A percentile compares a stretch with the other conserved stretches of the same genome.
Evolutionary conservation across 2,888 invertebrate genomes (phyloP).

Genomic region (Campoplex nolae): DNA sequence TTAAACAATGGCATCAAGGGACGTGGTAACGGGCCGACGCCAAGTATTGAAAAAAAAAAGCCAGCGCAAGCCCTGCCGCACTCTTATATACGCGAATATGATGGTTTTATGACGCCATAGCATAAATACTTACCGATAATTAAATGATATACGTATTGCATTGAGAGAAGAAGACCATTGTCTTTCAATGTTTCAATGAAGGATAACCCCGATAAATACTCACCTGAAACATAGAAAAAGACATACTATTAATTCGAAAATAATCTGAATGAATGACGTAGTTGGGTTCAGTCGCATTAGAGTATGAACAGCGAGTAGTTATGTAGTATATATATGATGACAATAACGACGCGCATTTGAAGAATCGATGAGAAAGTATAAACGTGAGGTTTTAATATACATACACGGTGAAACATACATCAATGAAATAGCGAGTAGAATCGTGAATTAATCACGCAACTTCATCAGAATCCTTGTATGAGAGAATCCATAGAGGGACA

Average conservation of each 20-base stretch:
- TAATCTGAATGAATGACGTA: background rate
- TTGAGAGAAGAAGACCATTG: background rate
- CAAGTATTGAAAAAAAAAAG: no score
- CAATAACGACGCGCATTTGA: constrained; percentile 30
- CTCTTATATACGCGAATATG: no score
- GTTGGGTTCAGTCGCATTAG: background rate
- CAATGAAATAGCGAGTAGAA: constrained; percentile 54
- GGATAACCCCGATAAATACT: constrained; percentile 29
- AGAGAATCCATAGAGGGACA: constrained; percentile 43
- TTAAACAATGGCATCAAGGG: no score
- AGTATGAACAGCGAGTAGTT: background rate
- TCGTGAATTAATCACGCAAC: constrained; percentile 60
- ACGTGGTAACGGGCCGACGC: no score
- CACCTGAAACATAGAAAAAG: constrained; percentile 62
- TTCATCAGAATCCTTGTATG: constrained; percentile 53
- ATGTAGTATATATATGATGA: background rate
- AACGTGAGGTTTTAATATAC: background rate
- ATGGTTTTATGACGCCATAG: no score
- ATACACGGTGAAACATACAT: constrained; percentile 7
- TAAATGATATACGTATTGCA: background rate
- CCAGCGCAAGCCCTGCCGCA: no score
- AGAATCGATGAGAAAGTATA: constrained; percentile 49
- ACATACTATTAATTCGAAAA: constrained; percentile 29
- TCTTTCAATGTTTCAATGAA: background rate
- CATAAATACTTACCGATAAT: constrained; percentile 25